A percentile compares a stretch with the other conserved stretches of the same genome.
phyloP scores from a whole-genome alignment of 2,888 invertebrate genomes.

The Dolomedes plantarius region DNA sequence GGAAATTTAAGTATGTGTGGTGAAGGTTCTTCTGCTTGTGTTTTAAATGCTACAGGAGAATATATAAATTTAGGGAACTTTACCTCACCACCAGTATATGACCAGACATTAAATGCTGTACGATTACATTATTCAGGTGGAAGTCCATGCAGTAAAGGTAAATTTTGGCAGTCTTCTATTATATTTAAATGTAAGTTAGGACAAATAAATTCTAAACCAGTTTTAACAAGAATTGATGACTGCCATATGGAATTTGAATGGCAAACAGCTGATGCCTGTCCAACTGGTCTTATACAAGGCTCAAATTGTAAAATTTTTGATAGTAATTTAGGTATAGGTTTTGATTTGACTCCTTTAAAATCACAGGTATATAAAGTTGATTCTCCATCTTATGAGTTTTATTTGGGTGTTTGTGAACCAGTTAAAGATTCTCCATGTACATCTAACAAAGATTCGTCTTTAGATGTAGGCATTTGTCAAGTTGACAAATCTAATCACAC shows the following conservation, averaged over 20 bases:
- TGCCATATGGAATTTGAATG: constrained; percentile 76
- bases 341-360: constrained; percentile 60
- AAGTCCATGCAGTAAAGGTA: constrained; percentile 19
- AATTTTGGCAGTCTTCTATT: constrained; percentile 53
- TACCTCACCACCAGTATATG: constrained; percentile 57
- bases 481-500: constrained; percentile 59
- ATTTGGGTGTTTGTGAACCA: constrained; percentile 66
- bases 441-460: constrained; percentile 28
- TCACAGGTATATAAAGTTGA: constrained; percentile 44
- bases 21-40: constrained; percentile 62
- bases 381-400: constrained; percentile 38
- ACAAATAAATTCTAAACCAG: constrained; percentile 52
- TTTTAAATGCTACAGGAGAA: constrained; percentile 33
- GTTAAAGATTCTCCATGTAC: constrained; percentile 41
- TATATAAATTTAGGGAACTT: constrained; percentile 67
- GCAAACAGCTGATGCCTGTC: constrained; percentile 76
- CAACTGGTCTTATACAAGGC: constrained; percentile 65
- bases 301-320: constrained; percentile 72
- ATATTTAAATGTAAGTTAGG: constrained; percentile 66
- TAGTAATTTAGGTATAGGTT: constrained; percentile 72
- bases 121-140: constrained; percentile 66
- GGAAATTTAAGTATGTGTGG: constrained; percentile 49
- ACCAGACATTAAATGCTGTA: constrained; percentile 47
- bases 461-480: constrained; percentile 75
- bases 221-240: constrained; percentile 73